These are phyloP conservation scores for Rhingia campestris DNA, from an alignment of 2,888 invertebrate species.

Conservation along the genomic window DNA sequence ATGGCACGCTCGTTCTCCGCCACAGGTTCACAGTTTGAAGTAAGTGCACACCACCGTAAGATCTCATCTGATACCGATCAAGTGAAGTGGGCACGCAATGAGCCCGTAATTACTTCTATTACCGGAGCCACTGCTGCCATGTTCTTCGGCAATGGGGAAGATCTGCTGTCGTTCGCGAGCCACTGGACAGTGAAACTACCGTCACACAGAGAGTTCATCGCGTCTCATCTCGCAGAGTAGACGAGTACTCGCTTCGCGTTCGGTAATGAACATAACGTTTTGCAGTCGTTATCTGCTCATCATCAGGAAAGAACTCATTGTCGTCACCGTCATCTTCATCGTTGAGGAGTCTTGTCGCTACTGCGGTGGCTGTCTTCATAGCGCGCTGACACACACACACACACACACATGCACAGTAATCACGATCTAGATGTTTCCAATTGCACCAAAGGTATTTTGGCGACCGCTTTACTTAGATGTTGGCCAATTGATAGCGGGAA, in stretches of 20 bases:
- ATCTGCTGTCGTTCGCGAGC: constrained; percentile 71
- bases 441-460: constrained; percentile 68
- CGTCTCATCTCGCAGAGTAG: constrained; percentile 28
- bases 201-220: constrained; percentile 72
- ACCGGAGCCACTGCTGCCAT: constrained; percentile 67
- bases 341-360: constrained; percentile 57
- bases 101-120: constrained; percentile 74
- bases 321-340: constrained; percentile 74
- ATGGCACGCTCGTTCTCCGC: constrained; percentile 49
- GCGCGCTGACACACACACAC: constrained; percentile 22
- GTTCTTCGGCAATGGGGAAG: constrained; percentile 52
- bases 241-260: constrained; percentile 58
- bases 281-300: constrained; percentile 74
- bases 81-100: constrained; percentile 75
- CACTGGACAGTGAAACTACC: constrained; percentile 75
- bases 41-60: constrained; percentile 64
- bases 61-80: constrained; percentile 73
- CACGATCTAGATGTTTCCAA: constrained; percentile 74
- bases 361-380: constrained; percentile 47
- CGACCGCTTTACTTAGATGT: constrained; percentile 74
- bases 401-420: constrained; percentile 23
- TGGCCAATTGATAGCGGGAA: constrained; percentile 70
- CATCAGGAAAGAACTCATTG: constrained; percentile 74
- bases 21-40: constrained; percentile 59
- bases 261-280: constrained; percentile 74